phyloP scores from a whole-genome alignment of 2,888 invertebrate genomes.

The Standfussiana lucernea region DNA sequence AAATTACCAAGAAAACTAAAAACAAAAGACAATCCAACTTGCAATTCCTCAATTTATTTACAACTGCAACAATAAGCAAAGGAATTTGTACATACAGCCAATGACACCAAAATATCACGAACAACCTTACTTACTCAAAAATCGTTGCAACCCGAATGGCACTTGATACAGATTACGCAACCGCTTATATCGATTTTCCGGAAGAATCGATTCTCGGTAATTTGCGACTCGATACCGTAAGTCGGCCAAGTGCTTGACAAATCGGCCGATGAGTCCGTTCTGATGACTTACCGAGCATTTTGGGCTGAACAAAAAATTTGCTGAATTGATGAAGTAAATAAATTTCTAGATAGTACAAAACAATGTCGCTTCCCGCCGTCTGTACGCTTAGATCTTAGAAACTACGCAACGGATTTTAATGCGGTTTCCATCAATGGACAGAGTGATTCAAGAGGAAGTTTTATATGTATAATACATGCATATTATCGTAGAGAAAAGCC shows the following conservation, averaged over 20 bases:
- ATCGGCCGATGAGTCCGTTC: slow-evolving; percentile 77
- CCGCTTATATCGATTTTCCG: slow-evolving; percentile 82
- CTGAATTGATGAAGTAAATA: not conserved
- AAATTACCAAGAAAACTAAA: slow-evolving; percentile 26
- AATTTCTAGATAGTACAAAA: too few species aligned
- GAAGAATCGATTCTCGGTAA: slow-evolving; percentile 82
- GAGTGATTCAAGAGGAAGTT: too few species aligned
- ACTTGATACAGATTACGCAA: slow-evolving; percentile 75
- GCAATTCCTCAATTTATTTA: slow-evolving; percentile 5
- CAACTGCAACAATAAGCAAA: slow-evolving; percentile 2
- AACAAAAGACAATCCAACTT: not conserved
- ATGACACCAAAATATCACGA: slow-evolving; percentile 31
- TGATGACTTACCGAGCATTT: slow-evolving; percentile 64
- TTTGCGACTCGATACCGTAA: slow-evolving; percentile 79
- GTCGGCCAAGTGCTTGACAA: slow-evolving; percentile 83
- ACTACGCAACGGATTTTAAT: too few species aligned
- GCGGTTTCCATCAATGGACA: too few species aligned
- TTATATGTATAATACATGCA: too few species aligned
- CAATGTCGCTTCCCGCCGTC: too few species aligned
- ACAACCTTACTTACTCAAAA: slow-evolving; percentile 23
- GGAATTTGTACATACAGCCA: slow-evolving; percentile 1
- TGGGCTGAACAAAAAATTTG: slow-evolving; percentile 29
- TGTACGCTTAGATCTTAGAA: too few species aligned
- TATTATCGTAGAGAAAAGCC: too few species aligned
- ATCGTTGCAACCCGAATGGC: slow-evolving; percentile 36